Conservation (phyloP, 2,888 invertebrate genomes). For the Noctua fimbriata region DNA sequence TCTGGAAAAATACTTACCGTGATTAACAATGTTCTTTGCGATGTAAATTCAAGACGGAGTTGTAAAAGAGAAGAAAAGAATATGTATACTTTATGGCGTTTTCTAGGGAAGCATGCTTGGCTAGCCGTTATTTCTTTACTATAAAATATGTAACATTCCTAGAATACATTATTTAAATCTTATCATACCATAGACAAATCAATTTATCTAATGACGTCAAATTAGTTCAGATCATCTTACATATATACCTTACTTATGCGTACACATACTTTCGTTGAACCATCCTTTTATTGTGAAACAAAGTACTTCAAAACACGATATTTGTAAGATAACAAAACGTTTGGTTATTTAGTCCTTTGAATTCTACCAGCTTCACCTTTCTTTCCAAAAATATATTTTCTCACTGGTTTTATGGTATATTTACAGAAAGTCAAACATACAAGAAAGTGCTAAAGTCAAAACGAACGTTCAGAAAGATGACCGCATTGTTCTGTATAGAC, state of each 20-base stretch:
- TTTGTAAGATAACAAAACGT: background rate
- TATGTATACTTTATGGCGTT: too few relatives aligned
- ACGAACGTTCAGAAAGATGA: constrained; percentile 20
- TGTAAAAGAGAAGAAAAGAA: too few relatives aligned
- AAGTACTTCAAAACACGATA: background rate
- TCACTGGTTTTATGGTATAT: background rate
- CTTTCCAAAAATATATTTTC: background rate
- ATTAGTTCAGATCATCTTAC: background rate
- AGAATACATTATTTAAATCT: background rate
- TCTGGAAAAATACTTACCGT: background rate
- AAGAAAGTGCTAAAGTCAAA: constrained; percentile 20
- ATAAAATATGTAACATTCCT: background rate
- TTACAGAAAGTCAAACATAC: constrained; percentile 24
- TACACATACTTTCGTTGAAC: too few relatives aligned
- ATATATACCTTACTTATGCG: background rate
- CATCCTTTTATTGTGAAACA: too few relatives aligned
- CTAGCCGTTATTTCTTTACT: background rate
- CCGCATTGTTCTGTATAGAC: constrained; percentile 14
- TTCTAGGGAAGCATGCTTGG: too few relatives aligned
- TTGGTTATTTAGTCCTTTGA: background rate
- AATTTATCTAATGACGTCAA: background rate
- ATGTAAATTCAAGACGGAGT: background rate
- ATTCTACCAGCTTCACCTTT: background rate
- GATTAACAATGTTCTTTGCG: background rate
- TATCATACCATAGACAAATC: background rate